Percentiles rank a stretch among this genome's conserved stretches.
These are phyloP conservation scores for Hyles lineata DNA, from an alignment of 2,888 invertebrate species.

Conservation along the genomic window DNA sequence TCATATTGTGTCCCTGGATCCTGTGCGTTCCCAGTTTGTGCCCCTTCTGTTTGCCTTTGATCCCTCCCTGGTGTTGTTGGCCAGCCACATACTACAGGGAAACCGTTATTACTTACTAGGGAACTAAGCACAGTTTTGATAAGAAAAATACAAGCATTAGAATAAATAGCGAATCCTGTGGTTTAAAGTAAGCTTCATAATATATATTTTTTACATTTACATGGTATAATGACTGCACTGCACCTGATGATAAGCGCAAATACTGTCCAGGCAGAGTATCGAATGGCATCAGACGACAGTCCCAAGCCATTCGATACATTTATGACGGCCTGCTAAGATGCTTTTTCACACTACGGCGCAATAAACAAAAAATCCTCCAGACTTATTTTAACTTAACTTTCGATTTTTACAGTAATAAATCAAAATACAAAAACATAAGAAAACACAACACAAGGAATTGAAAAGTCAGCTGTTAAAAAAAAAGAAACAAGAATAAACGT, in stretches of 20 bases:
- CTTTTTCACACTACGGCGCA: neutral
- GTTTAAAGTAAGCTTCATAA: neutral
- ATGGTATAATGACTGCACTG: no score
- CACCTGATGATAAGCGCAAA: no score
- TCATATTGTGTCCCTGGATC: conserved; percentile 28
- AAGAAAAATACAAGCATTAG: neutral
- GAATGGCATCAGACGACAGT: no score
- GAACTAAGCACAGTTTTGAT: neutral
- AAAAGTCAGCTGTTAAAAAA: neutral
- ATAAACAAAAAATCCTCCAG: neutral
- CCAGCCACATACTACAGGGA: neutral
- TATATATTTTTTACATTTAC: neutral
- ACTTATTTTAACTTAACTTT: no score
- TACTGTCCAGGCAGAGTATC: no score
- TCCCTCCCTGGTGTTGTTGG: conserved; percentile 10
- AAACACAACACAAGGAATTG: neutral
- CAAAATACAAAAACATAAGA: no score
- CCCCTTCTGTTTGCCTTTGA: neutral
- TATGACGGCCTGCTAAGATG: no score
- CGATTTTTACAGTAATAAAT: no score
- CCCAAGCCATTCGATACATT: no score
- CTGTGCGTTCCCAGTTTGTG: conserved; percentile 22
- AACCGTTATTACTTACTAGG: neutral
- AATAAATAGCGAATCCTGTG: neutral
- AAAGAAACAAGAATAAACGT: neutral